Percentiles rank a stretch among this genome's conserved stretches.
Evolutionary conservation across 2,888 invertebrate genomes (phyloP).

Genomic region (Linnaemya vulpina): DNA sequence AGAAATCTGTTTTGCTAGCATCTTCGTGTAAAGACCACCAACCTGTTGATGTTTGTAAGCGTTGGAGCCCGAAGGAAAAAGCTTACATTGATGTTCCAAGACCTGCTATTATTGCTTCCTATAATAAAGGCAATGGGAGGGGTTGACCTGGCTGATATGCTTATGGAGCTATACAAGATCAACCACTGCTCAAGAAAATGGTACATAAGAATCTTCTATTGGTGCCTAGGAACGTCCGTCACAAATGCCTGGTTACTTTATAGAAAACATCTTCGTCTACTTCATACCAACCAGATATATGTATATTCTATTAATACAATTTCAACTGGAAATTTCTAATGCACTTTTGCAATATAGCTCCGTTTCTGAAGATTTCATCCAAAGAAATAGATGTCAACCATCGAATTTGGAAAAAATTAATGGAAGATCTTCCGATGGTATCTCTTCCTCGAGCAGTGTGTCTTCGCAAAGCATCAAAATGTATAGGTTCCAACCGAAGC

Average conservation of each 20-base stretch:
- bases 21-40: slow-evolving; percentile 69
- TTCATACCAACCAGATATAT: too few relatives aligned
- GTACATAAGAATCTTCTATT: too few relatives aligned
- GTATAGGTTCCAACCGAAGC: slow-evolving; percentile 68
- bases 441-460: too few relatives aligned
- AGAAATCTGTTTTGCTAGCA: slow-evolving; percentile 70
- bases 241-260: too few relatives aligned
- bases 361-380: slow-evolving; percentile 59
- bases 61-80: too few relatives aligned
- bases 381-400: too few relatives aligned
- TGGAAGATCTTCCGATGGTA: too few relatives aligned
- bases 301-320: slow-evolving; percentile 61
- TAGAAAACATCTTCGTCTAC: slow-evolving; percentile 22
- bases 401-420: too few relatives aligned
- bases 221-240: too few relatives aligned
- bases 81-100: too few relatives aligned
- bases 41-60: too few relatives aligned
- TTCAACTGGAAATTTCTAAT: slow-evolving; percentile 62
- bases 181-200: slow-evolving; percentile 44
- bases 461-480: slow-evolving; percentile 61
- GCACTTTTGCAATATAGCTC: slow-evolving; percentile 63
- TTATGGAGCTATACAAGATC: slow-evolving; percentile 25
- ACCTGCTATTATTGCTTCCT: slow-evolving; percentile 31
- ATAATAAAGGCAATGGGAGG: slow-evolving; percentile 58
- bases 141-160: slow-evolving; percentile 18